A percentile compares a stretch with the other conserved stretches of the same genome.
phyloP scores from a whole-genome alignment of 2,113 vertebrate genomes.

The Dasypus novemcinctus region DNA sequence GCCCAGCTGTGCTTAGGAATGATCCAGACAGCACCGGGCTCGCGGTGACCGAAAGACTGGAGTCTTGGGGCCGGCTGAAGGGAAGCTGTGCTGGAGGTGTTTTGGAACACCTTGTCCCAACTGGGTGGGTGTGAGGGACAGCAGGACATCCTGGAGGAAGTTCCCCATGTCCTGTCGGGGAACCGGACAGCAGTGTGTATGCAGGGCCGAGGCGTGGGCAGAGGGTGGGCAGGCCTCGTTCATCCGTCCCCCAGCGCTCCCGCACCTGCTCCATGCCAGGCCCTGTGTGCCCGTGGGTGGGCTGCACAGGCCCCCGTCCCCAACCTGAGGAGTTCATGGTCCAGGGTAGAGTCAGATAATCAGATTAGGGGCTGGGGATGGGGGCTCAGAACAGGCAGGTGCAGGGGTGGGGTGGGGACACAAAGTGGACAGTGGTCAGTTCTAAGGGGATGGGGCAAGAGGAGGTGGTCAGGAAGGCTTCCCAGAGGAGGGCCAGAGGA shows the following conservation, averaged over 20 bases:
- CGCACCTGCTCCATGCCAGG: not conserved
- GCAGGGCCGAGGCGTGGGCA: not conserved
- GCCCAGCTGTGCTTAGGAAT: not conserved
- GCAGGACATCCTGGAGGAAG: not conserved
- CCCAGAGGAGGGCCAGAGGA: not conserved
- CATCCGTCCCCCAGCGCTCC: not conserved
- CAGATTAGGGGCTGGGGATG: not conserved
- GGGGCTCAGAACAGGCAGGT: accelerated
- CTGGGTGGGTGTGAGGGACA: not conserved
- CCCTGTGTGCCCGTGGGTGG: not conserved
- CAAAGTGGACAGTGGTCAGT: not conserved
- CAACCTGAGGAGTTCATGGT: not conserved
- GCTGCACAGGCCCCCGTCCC: not conserved
- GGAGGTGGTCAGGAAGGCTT: not conserved
- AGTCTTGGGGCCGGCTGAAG: not conserved
- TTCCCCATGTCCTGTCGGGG: not conserved
- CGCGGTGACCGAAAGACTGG: accelerated
- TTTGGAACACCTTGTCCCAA: not conserved
- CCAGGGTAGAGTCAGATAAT: not conserved
- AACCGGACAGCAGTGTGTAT: not conserved
- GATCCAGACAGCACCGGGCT: not conserved
- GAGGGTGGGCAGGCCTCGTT: not conserved
- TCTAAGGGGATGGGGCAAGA: not conserved
- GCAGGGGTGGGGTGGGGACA: not conserved
- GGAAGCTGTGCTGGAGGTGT: not conserved